Percentiles rank a stretch among this genome's conserved stretches.
phyloP scores from a whole-genome alignment of 1,140 invertebrate species.

The Musca vetustissima region DNA sequence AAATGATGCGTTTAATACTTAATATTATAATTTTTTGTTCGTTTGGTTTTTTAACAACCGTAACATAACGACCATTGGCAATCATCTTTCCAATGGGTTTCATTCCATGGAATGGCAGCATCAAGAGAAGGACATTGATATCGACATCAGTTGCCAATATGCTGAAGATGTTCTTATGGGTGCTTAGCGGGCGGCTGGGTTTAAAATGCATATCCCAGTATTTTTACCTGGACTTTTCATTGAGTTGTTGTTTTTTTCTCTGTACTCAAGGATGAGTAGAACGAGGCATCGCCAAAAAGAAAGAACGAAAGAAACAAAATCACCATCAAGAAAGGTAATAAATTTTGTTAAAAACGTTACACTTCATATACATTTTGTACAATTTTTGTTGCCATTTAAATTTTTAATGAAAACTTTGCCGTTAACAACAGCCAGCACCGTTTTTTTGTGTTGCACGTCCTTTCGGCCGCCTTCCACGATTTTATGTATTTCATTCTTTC shows the following conservation, averaged over 20 bases:
- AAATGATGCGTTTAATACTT: constrained; percentile 18
- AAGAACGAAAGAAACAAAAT: neutral
- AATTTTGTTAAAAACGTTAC: constrained; percentile 25
- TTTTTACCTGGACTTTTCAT: neutral
- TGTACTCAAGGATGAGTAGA: no score
- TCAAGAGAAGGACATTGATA: neutral
- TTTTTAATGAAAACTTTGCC: constrained; percentile 43
- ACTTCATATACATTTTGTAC: constrained; percentile 54
- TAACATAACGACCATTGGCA: constrained; percentile 9
- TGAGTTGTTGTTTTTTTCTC: neutral
- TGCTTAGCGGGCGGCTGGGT: no score
- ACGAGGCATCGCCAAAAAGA: no score
- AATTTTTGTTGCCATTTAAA: constrained; percentile 52
- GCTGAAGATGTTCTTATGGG: neutral
- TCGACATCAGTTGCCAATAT: neutral
- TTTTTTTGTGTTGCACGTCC: neutral
- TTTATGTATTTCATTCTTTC: neutral
- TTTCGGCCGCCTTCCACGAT: neutral
- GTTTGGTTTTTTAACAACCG: constrained; percentile 12
- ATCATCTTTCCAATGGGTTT: constrained; percentile 2
- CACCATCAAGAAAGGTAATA: constrained; percentile 17
- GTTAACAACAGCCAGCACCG: constrained; percentile 17
- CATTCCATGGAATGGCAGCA: neutral
- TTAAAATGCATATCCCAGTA: no score
- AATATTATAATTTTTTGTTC: constrained; percentile 1